Evolutionary conservation across 2,888 invertebrate genomes (phyloP).

Genomic region (Malacosoma neustria): DNA sequence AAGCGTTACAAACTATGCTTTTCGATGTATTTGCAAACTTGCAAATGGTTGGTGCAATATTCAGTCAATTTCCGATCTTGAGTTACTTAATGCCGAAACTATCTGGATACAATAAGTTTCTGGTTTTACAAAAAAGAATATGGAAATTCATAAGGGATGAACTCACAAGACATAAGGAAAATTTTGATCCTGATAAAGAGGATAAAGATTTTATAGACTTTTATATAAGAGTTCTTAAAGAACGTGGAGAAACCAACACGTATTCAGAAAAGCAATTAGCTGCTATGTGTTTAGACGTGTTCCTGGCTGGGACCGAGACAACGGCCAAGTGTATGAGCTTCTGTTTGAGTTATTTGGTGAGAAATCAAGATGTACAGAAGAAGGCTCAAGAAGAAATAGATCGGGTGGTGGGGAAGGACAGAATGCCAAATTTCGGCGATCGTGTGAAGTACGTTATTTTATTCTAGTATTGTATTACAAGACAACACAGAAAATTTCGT

Average conservation of each 20-base stretch:
- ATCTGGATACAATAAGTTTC: conserved; percentile 85
- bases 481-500: too few species aligned
- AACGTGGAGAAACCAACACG: conserved; percentile 69
- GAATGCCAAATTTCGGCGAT: conserved; percentile 81
- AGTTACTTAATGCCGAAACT: conserved; percentile 82
- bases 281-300: conserved; percentile 89
- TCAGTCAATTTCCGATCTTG: conserved; percentile 86
- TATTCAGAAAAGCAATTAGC: conserved; percentile 84
- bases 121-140: too few species aligned
- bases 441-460: conserved; percentile 74
- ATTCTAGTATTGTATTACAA: not conserved
- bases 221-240: conserved; percentile 80
- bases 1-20: conserved; percentile 79
- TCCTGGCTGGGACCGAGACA: conserved; percentile 91
- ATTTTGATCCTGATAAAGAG: conserved; percentile 70
- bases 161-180: conserved; percentile 80
- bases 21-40: conserved; percentile 82
- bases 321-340: conserved; percentile 87
- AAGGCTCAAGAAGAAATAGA: conserved; percentile 88
- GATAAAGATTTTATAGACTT: conserved; percentile 89
- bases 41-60: conserved; percentile 87
- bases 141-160: conserved; percentile 82
- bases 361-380: conserved; percentile 81
- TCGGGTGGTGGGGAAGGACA: conserved; percentile 79
- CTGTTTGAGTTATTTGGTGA: conserved; percentile 82